These are phyloP conservation scores for Athene noctua DNA, from an alignment of 2,113 vertebrate genomes.

Conservation along the genomic window DNA sequence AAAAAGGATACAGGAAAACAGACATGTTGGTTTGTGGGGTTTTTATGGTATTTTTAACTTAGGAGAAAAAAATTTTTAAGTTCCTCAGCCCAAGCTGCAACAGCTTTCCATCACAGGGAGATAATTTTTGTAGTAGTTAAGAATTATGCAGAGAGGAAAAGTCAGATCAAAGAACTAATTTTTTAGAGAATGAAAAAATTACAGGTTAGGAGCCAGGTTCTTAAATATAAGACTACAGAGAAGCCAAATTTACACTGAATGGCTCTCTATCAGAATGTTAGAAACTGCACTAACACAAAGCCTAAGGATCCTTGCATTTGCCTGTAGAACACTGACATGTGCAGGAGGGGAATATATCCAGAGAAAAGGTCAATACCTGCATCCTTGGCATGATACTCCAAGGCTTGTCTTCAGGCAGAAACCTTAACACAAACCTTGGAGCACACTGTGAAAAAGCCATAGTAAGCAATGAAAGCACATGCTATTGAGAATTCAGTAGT, in stretches of 20 bases:
- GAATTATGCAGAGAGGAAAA: not conserved
- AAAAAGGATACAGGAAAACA: not conserved
- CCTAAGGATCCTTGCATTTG: not conserved
- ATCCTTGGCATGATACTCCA: not conserved
- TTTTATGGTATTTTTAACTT: not conserved
- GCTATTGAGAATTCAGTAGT: not conserved
- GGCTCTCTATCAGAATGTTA: not conserved
- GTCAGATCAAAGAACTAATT: not conserved
- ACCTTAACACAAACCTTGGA: not conserved
- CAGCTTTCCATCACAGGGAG: not conserved
- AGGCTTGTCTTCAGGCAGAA: not conserved
- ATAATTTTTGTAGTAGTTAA: not conserved
- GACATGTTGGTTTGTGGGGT: no score
- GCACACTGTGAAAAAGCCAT: not conserved
- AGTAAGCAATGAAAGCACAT: not conserved
- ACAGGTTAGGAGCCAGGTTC: not conserved
- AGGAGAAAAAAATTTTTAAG: not conserved
- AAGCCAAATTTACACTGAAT: not conserved
- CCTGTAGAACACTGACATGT: not conserved
- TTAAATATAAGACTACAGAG: not conserved
- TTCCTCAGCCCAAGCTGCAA: not conserved
- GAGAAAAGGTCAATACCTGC: not conserved
- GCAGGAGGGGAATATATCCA: not conserved
- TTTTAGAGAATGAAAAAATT: not conserved
- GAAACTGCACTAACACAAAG: not conserved